Base-by-base conservation (phyloP, 2,888 invertebrate species). In the Agriopis leucophaearia region DNA sequence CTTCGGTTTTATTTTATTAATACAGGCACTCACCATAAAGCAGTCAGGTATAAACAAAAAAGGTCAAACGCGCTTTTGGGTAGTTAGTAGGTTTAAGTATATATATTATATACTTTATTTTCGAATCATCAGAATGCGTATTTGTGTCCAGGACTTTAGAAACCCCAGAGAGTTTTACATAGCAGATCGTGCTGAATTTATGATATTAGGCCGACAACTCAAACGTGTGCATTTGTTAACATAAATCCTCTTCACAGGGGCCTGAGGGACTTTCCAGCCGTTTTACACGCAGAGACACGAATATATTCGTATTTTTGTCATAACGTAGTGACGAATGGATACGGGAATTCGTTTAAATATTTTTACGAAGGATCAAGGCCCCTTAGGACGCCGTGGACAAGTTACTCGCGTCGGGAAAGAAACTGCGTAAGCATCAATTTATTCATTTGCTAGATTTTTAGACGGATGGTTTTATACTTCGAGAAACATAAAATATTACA, bases 221-320 rank as follows among this genome's bases (percentile, higher is more conserved):
- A 75, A 74, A 75, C 66, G 71, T 73, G 65, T 66, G 70, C 65
- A 71, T 69, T 64, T 69, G 71, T 69, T 64, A 70, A 65, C 66
- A 74, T 75, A 74, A 75, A 75, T 75, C 74, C 69, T 15, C 60
- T 67, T 65, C 66, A 69, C 63, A 67, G 56, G 66, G 58, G 40
- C 72, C 71, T 47, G 52, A 51, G 72, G n/a, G 64, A 70, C 51
- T 66, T 64, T 64, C 47, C 55, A 44, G 51, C 27, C 55, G 48
- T 68, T 64, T 59, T 64, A 60, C 48, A 56, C 52, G 16, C 51
- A 60, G 50, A 45, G 54, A 55, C 48, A 56, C 40, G 54, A 60
- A 60, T 56, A 15, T 61, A 44, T 59, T 44, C 35, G 54, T 42
- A 52, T 64, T 64, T 55, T 51, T 64, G 54, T 56, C 56, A 18